Evolutionary conservation across 2,888 invertebrate genomes (phyloP), one percentile per base, ranked within the genome.

Genomic region (Sphinx pinastri): DNA sequence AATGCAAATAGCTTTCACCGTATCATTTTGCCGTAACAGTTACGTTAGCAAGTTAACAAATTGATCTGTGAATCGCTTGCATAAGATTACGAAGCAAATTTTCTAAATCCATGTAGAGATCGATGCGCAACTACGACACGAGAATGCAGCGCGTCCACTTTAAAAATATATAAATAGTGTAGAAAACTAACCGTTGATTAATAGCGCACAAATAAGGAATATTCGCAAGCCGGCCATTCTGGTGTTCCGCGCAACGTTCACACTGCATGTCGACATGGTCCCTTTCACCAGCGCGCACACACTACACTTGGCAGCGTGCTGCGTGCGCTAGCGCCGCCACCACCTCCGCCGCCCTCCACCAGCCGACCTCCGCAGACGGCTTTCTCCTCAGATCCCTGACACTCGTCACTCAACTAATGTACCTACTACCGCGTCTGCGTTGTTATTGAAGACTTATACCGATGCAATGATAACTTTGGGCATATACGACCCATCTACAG

Each of bases 241-340:
- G 77, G 71, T 75, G 71, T 84, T 81, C 78, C 86, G 85, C 77
- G 78, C 81, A 80, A 83, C 75, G 84, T 82, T 85, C 80, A 83
- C 84, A 74, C 77, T 79, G 73, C 79, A 81, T 81, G 84, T 84
- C 87, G 89, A 88, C 91, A 91, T 91, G 84, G 79, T 81, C 79
- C 94, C 93, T 92, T 93, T 94, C 93, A 93, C 93, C 86, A 89
- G 75, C 92, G 91, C 89, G 84, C 81, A 88, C 90, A 87, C 87
- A 94, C 93, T 94, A 91, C 78, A 81, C 19, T 16, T 25, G 49
- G 8, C 66, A 25, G 63, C 58, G 52, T 19, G 67, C 58, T 69
- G 67, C 67, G 58, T 49, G 51, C 70, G 31, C 67, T 47, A 68
- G 49, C 68, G 68, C 71, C 66, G 63, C 57, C 68, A 5, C 63